Base-by-base conservation (phyloP, 2,888 invertebrate species). In the Tineola bisselliella region DNA sequence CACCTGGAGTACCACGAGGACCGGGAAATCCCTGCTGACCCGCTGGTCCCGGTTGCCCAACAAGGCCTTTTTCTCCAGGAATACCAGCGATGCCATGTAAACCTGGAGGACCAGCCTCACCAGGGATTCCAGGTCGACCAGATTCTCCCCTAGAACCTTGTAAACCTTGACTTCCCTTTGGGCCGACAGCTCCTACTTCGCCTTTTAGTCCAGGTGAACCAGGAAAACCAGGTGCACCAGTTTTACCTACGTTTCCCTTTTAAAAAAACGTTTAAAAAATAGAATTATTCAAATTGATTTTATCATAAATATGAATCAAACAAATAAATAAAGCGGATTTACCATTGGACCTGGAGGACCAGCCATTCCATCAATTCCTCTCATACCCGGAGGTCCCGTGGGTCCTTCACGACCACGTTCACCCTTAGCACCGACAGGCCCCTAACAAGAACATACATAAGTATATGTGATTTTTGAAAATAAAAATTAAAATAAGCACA, bases 1-100 rank as follows among this genome's bases (percentile, higher is more conserved):
- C 72, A 30, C 95, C 95, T 1, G 94, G 92, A 2, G 91, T 89
- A 11, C 95, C 95, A 68, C 94, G 87, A 1, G 92, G 90, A 17
- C 95, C 95, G 0, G 94, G 94, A 73, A 94, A 94, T 3, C 96
- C 96, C 70, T 94, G 93, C 1, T 92, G 89, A 0, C 94, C 95
- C 4, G 91, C 79, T 0, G 90, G 75, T n/a, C 95, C 95, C 11
- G 88, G 76, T 61, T 91, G 87, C 13, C 96, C 96, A 52, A 90
- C 84, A 43, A 89, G 89, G 25, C 95, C 95, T 70, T 95, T 95
- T 67, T 95, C 94, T 43, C 95, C 95, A 0, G 91, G 88, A n/a
- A 86, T 76, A 2, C 95, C 95, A 73, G 95, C 94, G 76, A 92
- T 91, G 11, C 95, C 95, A n/a, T 92, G 81, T 12, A 90, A 81